Evolutionary conservation across 1,140 invertebrate genomes (phyloP), one percentile per base, ranked within the genome.

Genomic region (Dryas iulia): DNA sequence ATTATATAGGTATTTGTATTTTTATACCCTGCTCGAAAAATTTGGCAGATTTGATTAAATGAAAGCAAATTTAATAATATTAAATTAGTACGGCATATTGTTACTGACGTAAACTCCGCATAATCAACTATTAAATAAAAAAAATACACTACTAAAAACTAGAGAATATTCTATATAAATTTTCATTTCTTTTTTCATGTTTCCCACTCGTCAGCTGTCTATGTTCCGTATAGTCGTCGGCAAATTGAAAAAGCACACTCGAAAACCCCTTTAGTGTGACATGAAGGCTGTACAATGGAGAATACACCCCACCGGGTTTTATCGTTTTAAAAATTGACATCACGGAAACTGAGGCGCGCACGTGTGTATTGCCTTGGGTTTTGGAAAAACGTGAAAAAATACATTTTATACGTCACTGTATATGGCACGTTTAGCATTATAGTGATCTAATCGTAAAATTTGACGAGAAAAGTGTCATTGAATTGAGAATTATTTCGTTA

Each of bases 221-320:
- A 63, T 80, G 71, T 85, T 72, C 73, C 63, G 70, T 63, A 71
- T 77, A 63, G 68, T 75, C 74, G 71, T 70, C 77, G 76, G 75
- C 81, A 90, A 90, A 90, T 90, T 90, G 88, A 90, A 90, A n/a
- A 90, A 88, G 82, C 81, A 85, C 83, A 89, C 86, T 89, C 86
- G 76, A 87, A 89, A 89, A 90, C 83, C 86, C 88, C 88, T 88
- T 89, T 82, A 87, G 83, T 85, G 84, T 83, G 72, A 81, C 75
- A 78, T 47, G 39, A 47, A 47, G 39, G 39, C 39, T 47, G 39
- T 21, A 47, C 39, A 47, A 47, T 47, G 39, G 39, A 47, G 39
- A 47, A 1, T 47, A 47, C 67, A 64, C 61, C 69, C 69, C 73
- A 61, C 62, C 33, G 61, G 69, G 77, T 69, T 77, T 86, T 86